Conservation (phyloP, 1,140 invertebrate genomes). For the Brachionus calyciflorus region DNA sequence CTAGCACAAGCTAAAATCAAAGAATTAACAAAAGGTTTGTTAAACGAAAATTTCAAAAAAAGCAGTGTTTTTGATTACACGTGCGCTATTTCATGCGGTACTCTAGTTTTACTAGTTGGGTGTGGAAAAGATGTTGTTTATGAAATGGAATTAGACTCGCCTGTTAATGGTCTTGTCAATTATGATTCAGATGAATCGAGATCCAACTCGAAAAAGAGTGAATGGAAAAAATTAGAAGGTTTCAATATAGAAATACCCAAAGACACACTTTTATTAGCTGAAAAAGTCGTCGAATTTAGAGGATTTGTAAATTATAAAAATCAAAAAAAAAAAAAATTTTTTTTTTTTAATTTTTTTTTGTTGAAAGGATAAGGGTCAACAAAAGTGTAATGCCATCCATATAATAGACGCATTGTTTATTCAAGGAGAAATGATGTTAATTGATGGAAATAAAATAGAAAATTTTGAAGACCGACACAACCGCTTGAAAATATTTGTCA, state of each 20-base stretch:
- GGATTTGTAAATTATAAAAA: background rate
- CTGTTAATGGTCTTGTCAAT: background rate
- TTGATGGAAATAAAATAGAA: background rate
- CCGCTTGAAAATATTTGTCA: constrained; percentile 17
- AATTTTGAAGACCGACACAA: constrained; percentile 7
- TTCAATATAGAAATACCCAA: constrained; percentile 44
- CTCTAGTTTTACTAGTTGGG: constrained; percentile 1
- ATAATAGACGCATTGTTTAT: constrained; percentile 45
- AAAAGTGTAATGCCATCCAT: constrained; percentile 30
- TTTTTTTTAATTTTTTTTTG: background rate
- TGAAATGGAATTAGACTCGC: background rate
- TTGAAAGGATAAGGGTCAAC: background rate
- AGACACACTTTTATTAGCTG: constrained; percentile 25
- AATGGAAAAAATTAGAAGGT: constrained; percentile 31
- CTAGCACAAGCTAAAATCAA: background rate
- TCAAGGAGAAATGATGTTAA: constrained; percentile 30
- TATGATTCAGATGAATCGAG: background rate
- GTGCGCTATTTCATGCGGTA: constrained; percentile 18
- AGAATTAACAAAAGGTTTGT: background rate
- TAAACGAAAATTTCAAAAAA: constrained; percentile 39
- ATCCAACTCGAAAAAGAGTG: background rate
- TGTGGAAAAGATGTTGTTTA: constrained; percentile 32
- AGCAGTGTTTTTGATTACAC: constrained; percentile 38
- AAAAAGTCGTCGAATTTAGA: constrained; percentile 23
- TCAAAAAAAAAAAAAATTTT: background rate